Evolutionary conservation across 2,113 vertebrate species (phyloP), one percentile per base, ranked within the genome.

Genomic region (Aspiorhynchus laticeps): DNA sequence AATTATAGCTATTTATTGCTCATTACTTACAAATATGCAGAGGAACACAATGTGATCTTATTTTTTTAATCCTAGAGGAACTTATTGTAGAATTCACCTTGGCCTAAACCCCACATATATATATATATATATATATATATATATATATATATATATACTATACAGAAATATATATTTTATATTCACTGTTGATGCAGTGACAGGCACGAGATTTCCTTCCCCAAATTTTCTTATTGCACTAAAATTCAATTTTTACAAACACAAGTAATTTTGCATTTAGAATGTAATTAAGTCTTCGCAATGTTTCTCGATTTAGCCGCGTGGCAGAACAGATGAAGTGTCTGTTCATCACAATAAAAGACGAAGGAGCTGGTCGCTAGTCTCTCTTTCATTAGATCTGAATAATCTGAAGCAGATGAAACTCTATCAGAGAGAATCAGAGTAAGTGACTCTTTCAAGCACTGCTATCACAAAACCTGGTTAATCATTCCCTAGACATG

Each of bases 401-500:
- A 4, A n/a, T 6, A 17, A 5, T 0, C 26, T 21, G 76, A 19
- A 61, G 24, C 19, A n/a, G 24, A 80, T 59, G 56, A 59, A 33
- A 15, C 51, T 31, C 10, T 6, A 5, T 17, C 15, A 17, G 14
- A 5, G 51, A 53, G 51, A 24, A n/a, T 59, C 53, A 3, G 33
- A 59, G 77, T 33, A 17, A 33, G 46, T 48, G 12, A 46, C 31
- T 59, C 46, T 9, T 51, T 46, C 48, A n/a, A n/a, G 15, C 28
- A 8, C 15, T 5, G 48, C 76, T 56, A 28, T 79, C 56, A 10
- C 14, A 9, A 26, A 59, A 24, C 46, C 4, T 17, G 79, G 80
- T 82, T 82, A 82, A 82, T 82, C 14, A 82, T 69, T 82, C 9
- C 80, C 80, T 33, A 48, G 61, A 48, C 80, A 48, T 65, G 80